These are phyloP conservation scores for Streblospio benedicti DNA, from an alignment of 1,140 invertebrate genomes.

Conservation along the genomic window DNA sequence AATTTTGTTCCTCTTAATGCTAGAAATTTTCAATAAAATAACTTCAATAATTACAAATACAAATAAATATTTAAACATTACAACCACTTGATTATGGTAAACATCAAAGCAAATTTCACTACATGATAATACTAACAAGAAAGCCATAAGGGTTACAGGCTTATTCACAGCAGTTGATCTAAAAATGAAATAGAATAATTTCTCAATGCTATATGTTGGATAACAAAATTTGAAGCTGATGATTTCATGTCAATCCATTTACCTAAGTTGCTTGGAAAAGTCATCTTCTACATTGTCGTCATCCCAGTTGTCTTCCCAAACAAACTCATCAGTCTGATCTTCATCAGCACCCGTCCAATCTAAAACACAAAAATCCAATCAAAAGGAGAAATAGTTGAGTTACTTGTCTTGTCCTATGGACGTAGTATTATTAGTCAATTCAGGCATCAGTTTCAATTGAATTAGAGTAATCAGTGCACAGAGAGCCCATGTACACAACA, in stretches of 20 bases:
- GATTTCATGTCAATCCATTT: constrained; percentile 17
- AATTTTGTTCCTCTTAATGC: neutral
- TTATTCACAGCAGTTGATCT: neutral
- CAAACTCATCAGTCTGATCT: constrained; percentile 86
- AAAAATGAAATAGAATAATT: neutral
- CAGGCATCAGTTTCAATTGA: too few relatives aligned
- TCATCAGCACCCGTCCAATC: constrained; percentile 85
- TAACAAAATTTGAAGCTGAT: neutral
- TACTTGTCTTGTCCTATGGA: neutral
- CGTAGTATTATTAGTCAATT: too few relatives aligned
- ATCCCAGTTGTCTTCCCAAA: constrained; percentile 99
- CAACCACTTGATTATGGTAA: neutral
- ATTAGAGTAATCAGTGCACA: too few relatives aligned
- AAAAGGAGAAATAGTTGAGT: too few relatives aligned
- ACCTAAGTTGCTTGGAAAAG: constrained; percentile 88
- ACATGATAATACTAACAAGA: neutral
- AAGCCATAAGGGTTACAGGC: neutral
- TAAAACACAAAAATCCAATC: constrained; percentile 46
- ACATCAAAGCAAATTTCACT: neutral
- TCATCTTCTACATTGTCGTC: constrained; percentile 97
- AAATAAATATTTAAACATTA: neutral
- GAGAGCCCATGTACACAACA: too few relatives aligned
- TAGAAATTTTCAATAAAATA: neutral
- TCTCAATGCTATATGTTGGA: neutral
- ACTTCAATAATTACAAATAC: neutral